Conservation (phyloP, 2,888 invertebrate species). For the Ametastegia equiseti region DNA sequence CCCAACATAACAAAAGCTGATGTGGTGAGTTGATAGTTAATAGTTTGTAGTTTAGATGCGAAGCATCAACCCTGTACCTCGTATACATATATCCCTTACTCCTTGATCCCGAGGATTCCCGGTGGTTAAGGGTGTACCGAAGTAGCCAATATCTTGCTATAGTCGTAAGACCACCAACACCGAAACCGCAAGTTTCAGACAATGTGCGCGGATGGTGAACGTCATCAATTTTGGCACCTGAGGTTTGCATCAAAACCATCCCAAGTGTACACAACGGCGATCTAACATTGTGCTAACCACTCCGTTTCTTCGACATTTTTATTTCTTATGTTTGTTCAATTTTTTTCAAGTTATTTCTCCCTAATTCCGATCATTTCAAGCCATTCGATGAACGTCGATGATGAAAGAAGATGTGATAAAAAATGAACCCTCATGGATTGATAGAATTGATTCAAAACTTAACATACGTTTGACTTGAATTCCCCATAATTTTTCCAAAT, state of each 20-base stretch:
- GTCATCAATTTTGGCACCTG: background rate
- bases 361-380: too few relatives aligned
- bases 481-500: background rate
- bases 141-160: conserved; percentile 27
- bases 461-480: too few relatives aligned
- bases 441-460: too few relatives aligned
- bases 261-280: background rate
- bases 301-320: too few relatives aligned
- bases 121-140: conserved; percentile 3
- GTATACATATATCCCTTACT: background rate
- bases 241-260: background rate
- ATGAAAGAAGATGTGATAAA: too few relatives aligned
- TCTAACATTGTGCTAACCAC: too few relatives aligned
- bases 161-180: conserved; percentile 1
- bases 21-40: conserved; percentile 40
- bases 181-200: conserved; percentile 26
- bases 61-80: background rate
- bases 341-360: too few relatives aligned
- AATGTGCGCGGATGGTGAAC: background rate
- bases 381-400: too few relatives aligned
- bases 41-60: conserved; percentile 40
- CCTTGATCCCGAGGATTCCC: conserved; percentile 22
- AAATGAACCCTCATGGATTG: too few relatives aligned
- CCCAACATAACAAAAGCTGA: conserved; percentile 1
- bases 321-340: too few relatives aligned